A percentile compares a stretch with the other conserved stretches of the same genome.
phyloP scores from a whole-genome alignment of 2,888 invertebrate genomes.

The Idaea straminata region DNA sequence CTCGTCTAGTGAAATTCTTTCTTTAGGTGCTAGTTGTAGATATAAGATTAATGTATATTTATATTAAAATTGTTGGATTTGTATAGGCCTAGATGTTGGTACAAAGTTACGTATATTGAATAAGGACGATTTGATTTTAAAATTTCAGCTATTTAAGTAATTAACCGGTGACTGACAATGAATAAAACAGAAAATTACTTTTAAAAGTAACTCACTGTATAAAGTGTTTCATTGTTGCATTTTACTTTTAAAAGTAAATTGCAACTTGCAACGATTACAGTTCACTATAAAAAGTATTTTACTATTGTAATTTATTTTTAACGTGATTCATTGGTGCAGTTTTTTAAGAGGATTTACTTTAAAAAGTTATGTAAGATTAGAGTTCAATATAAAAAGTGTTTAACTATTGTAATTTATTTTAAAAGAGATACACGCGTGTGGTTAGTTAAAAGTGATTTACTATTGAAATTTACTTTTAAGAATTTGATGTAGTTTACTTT shows the following conservation, averaged over 20 bases:
- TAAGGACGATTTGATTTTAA: constrained; percentile 5
- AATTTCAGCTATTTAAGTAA: constrained; percentile 7
- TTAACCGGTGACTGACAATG: constrained; percentile 6
- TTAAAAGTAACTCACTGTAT: neutral
- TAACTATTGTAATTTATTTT: too few relatives aligned
- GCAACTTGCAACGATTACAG: too few relatives aligned
- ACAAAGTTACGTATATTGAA: neutral
- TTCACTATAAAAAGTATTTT: neutral
- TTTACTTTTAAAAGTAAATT: too few relatives aligned
- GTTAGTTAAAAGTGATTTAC: too few relatives aligned
- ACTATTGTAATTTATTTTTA: neutral
- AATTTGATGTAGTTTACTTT: too few relatives aligned
- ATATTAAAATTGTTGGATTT: constrained; percentile 4
- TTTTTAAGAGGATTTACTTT: too few relatives aligned
- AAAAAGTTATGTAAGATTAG: too few relatives aligned
- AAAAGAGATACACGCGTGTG: too few relatives aligned
- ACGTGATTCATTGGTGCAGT: neutral
- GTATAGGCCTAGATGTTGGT: constrained; percentile 2
- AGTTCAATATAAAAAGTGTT: too few relatives aligned
- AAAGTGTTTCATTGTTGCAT: neutral
- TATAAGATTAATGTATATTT: constrained; percentile 3
- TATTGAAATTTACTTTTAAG: too few relatives aligned
- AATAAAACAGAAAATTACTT: neutral
- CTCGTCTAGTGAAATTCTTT: neutral
- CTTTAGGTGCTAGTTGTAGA: constrained; percentile 54